phyloP scores from a whole-genome alignment of 2,113 vertebrate genomes.

The Entelurus aequoreus region DNA sequence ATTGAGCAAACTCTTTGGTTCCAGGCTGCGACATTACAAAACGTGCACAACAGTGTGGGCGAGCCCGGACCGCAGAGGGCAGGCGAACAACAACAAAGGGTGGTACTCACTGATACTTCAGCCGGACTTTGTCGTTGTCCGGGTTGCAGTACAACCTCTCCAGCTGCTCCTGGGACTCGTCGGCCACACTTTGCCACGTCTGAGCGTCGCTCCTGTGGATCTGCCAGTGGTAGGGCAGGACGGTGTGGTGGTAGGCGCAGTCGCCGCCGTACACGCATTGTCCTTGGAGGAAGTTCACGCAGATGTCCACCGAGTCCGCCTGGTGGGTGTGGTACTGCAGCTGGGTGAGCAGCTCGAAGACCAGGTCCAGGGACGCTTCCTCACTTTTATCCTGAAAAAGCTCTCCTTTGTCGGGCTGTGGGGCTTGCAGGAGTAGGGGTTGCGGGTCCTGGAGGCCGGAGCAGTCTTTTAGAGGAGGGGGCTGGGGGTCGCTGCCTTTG shows the following conservation, averaged over 20 bases:
- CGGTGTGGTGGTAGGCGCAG: conserved; percentile 91
- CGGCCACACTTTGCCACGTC: conserved; percentile 89
- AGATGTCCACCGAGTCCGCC: conserved; percentile 85
- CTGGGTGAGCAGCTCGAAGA: conserved; percentile 96
- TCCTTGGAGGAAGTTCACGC: conserved; percentile 94
- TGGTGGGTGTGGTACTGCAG: conserved; percentile 97
- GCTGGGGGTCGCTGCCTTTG: conserved; percentile 76
- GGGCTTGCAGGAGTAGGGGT: conserved; percentile 45
- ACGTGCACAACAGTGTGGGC: no score
- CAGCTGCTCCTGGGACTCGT: conserved; percentile 96
- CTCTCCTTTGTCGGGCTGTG: conserved; percentile 65
- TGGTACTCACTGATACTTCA: conserved; percentile 88
- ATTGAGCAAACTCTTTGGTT: no score
- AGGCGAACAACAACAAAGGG: not conserved
- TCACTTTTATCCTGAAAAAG: conserved; percentile 97
- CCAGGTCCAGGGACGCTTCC: conserved; percentile 92
- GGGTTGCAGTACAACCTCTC: conserved; percentile 98
- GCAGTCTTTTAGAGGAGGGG: conserved; percentile 69
- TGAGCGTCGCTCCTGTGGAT: conserved; percentile 81
- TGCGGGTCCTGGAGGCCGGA: conserved; percentile 43
- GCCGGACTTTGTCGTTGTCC: conserved; percentile 90
- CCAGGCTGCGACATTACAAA: no score
- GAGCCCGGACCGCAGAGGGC: no score
- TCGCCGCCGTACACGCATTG: conserved; percentile 87
- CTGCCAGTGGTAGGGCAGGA: conserved; percentile 96